Evolutionary conservation across 92 coral and sea anemone genomes (phyloP).

Genomic region (Parazoanthus darwini): DNA sequence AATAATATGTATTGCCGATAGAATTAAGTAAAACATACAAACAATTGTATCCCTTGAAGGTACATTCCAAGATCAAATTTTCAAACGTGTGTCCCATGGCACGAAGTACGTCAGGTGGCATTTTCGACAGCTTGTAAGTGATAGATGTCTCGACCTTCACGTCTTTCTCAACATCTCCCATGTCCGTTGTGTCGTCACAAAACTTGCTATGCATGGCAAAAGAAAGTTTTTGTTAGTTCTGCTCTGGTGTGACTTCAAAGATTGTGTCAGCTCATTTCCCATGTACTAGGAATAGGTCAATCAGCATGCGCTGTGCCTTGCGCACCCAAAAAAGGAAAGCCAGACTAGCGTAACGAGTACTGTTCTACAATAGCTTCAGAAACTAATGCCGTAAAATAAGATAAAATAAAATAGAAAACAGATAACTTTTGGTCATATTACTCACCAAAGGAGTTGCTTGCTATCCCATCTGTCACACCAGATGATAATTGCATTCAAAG

Average conservation of each 20-base stretch:
- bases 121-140: conserved; percentile 19
- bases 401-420: too few relatives aligned
- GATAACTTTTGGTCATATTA: too few relatives aligned
- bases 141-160: not conserved
- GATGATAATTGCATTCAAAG: too few relatives aligned
- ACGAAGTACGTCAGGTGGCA: not conserved
- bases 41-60: conserved; percentile 17
- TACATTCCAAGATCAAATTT: not conserved
- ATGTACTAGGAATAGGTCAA: too few relatives aligned
- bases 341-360: too few relatives aligned
- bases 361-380: too few relatives aligned
- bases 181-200: conserved; percentile 13
- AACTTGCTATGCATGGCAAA: not conserved
- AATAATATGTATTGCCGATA: not conserved
- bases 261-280: too few relatives aligned
- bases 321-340: too few relatives aligned
- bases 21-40: not conserved
- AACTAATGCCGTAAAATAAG: too few relatives aligned
- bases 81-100: conserved; percentile 9
- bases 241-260: not conserved
- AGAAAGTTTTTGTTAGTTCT: not conserved
- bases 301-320: too few relatives aligned
- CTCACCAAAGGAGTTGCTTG: too few relatives aligned
- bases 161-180: not conserved
- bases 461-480: too few relatives aligned